Evolutionary conservation across 2,888 invertebrate genomes (phyloP), one percentile per base, ranked within the genome.

Genomic region (Thelaira solivaga): DNA sequence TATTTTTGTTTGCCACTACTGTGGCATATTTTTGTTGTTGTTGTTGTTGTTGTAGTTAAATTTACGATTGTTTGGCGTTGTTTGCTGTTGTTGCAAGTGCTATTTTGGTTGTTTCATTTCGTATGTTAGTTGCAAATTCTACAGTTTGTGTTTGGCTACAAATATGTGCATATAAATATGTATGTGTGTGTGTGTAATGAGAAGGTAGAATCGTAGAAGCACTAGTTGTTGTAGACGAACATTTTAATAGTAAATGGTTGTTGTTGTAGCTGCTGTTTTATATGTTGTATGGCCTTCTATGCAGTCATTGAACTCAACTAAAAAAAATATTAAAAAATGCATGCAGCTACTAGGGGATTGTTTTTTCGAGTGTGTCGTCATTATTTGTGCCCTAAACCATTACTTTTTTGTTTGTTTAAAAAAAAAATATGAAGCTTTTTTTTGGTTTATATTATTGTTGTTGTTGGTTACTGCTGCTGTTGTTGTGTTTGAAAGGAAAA

Each of bases 291-390:
- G 82, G 81, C 83, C 83, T 83, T 83, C 82, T 76, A 75, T 61
- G 76, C 81, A 82, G 83, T 82, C 83, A 81, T 82, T 83, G 83
- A 83, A 83, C 83, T 68, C 80, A 51, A 57, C 57, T 64, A 39
- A 72, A 73, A 75, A 68, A 76, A 71, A 72, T n/a, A n/a, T n/a
- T n/a, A n/a, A 62, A 69, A 73, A 67, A 71, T 80, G 67, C 76
- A 76, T 80, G 74, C 72, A 65, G 31, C 69, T 59, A 57, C 74
- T 74, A 74, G 78, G 78, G 69, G 74, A 78, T 71, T 65, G 74
- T 74, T 78, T 73, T 76, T 72, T 72, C 67, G 76, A 76, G 72
- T 76, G 61, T 76, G 72, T 73, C 72, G 73, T 77, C 73, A 73
- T 77, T 77, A 77, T 77, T 73, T 72, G 76, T 67, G 69, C 74